These are phyloP conservation scores for Elegia similella DNA, from an alignment of 2,888 invertebrate genomes.

Conservation along the genomic window DNA sequence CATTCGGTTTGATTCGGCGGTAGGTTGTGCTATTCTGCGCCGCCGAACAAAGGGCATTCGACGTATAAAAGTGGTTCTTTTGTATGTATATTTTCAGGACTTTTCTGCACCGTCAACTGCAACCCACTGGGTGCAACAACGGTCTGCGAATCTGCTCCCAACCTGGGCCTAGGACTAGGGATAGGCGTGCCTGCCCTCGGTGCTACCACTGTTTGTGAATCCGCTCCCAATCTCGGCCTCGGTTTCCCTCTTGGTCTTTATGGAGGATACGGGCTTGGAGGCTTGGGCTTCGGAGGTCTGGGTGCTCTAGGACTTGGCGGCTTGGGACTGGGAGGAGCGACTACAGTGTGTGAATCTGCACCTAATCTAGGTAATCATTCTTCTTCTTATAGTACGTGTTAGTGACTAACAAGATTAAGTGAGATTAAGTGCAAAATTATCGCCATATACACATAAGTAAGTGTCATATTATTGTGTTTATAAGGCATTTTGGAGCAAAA, in stretches of 20 bases:
- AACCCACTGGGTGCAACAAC: constrained; percentile 4
- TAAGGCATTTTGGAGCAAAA: too few species aligned
- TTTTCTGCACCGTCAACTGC: constrained; percentile 7
- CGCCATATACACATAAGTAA: too few species aligned
- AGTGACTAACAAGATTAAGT: too few species aligned
- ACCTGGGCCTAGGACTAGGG: neutral
- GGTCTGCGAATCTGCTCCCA: constrained; percentile 1
- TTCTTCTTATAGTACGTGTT: too few species aligned
- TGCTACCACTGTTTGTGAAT: neutral
- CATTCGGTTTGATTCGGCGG: too few species aligned
- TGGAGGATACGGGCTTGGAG: neutral
- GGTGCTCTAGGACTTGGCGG: neutral
- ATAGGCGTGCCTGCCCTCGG: neutral
- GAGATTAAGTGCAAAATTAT: too few species aligned
- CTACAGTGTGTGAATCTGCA: constrained; percentile 4
- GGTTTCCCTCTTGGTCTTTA: neutral
- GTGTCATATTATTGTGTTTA: too few species aligned
- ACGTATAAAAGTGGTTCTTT: too few species aligned
- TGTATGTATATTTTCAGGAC: constrained; percentile 1
- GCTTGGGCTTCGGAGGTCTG: neutral
- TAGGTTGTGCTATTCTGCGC: too few species aligned
- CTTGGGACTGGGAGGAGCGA: neutral
- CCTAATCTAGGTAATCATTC: neutral
- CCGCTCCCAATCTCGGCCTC: constrained; percentile 1
- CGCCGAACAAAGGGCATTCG: too few species aligned